Conservation (phyloP, 2,797 vertebrate species). For the Cercopithecus hamlyni region DNA sequence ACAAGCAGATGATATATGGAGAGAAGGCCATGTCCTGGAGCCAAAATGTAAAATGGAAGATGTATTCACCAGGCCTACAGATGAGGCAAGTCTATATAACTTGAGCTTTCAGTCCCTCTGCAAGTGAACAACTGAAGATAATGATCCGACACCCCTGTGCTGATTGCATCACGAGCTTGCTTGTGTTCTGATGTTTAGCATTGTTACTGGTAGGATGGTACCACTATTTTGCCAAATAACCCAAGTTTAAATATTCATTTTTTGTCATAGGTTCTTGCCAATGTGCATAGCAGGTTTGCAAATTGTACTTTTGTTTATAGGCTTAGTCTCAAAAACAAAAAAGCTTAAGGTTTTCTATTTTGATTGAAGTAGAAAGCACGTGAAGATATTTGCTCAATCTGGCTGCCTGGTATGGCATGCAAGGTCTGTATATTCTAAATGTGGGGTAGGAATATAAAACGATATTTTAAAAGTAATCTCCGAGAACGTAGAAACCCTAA, state of each 20-base stretch:
- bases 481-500: conserved; percentile 17
- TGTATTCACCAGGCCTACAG: background rate
- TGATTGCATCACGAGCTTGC: accelerated
- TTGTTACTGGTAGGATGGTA: background rate
- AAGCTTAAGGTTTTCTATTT: background rate
- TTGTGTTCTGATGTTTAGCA: background rate
- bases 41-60: background rate
- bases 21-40: background rate
- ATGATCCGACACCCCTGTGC: background rate
- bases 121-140: background rate
- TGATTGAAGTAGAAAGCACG: background rate
- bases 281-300: background rate
- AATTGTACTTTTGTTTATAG: background rate
- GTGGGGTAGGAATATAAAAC: background rate
- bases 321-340: background rate
- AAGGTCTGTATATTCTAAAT: background rate
- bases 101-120: background rate
- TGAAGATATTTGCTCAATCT: background rate
- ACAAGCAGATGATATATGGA: background rate
- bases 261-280: background rate
- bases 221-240: background rate
- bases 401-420: background rate
- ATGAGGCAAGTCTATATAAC: background rate
- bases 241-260: background rate
- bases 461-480: conserved; percentile 12